Percentiles rank a stretch among this genome's conserved stretches.
Conservation (phyloP, 2,797 vertebrate genomes). For the Gymnodraco acuticeps region DNA sequence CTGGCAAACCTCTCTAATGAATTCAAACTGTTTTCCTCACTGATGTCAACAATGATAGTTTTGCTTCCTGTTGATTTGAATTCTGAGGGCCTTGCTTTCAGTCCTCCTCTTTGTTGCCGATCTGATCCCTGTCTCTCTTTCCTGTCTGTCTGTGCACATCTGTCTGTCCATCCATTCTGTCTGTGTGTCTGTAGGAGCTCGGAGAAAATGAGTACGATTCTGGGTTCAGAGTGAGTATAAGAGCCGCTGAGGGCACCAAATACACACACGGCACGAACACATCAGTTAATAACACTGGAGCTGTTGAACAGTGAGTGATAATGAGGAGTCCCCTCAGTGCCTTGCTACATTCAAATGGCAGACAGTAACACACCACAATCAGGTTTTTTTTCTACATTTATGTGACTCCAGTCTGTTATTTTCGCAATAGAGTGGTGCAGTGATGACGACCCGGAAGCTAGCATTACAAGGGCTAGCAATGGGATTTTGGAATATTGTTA, state of each 20-base stretch:
- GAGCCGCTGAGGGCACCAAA: slow-evolving; percentile 38
- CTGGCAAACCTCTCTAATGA: background rate
- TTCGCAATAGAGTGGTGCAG: too few relatives aligned
- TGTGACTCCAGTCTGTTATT: too few relatives aligned
- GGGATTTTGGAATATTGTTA: too few relatives aligned
- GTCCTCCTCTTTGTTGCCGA: slow-evolving; percentile 34
- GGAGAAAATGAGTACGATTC: slow-evolving; percentile 77
- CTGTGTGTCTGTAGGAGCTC: slow-evolving; percentile 75
- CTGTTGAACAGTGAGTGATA: background rate
- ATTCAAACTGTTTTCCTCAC: background rate
- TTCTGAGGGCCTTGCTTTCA: slow-evolving; percentile 5
- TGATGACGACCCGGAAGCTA: too few relatives aligned
- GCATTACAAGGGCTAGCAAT: too few relatives aligned
- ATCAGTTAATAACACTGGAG: background rate
- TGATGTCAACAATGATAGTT: background rate
- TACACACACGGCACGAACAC: slow-evolving; percentile 34
- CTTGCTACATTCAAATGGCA: too few relatives aligned
- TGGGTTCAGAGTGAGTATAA: slow-evolving; percentile 85
- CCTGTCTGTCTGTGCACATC: slow-evolving; percentile 27
- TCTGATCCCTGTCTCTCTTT: slow-evolving; percentile 62
- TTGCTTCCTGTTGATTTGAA: slow-evolving; percentile 21
- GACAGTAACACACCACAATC: too few relatives aligned
- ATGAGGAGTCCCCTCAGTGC: too few relatives aligned
- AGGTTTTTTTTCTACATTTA: too few relatives aligned
- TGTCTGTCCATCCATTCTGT: slow-evolving; percentile 46